Percentiles rank a stretch among this genome's conserved stretches.
These are phyloP conservation scores for Microchrysa polita DNA, from an alignment of 2,888 invertebrate genomes.

Conservation along the genomic window DNA sequence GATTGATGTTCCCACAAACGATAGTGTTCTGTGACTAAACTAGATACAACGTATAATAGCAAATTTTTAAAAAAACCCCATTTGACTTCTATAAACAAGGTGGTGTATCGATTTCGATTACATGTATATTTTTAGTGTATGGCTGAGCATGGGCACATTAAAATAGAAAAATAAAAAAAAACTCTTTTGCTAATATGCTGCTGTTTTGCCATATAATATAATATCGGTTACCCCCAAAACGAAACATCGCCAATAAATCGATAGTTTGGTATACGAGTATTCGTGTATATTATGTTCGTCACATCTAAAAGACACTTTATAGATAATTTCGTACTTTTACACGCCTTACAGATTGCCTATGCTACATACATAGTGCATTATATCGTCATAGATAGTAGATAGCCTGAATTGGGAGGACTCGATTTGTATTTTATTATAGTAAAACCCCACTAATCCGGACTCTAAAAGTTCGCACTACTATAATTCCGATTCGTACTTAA, in stretches of 20 bases:
- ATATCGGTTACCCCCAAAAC: conserved; percentile 12
- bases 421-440: too few species aligned
- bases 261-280: conserved; percentile 4
- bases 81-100: not conserved
- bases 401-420: not conserved
- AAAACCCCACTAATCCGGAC: too few species aligned
- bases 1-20: not conserved
- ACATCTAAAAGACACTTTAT: conserved; percentile 5
- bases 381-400: not conserved
- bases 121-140: not conserved
- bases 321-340: conserved; percentile 15
- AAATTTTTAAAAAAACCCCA: not conserved
- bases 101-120: conserved; percentile 16
- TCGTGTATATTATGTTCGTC: too few species aligned
- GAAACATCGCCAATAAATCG: conserved; percentile 24
- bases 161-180: conserved; percentile 22
- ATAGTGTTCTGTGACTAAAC: not conserved
- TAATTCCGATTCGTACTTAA: too few species aligned
- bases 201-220: conserved; percentile 21
- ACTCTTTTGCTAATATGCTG: conserved; percentile 35
- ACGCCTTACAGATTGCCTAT: not conserved
- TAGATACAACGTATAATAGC: not conserved
- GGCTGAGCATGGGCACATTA: conserved; percentile 25
- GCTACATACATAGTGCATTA: not conserved
- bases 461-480: too few species aligned